Evolutionary conservation across 2,113 vertebrate species (phyloP), one percentile per base, ranked within the genome.

Genomic region (Apistogramma diplotaenia): DNA sequence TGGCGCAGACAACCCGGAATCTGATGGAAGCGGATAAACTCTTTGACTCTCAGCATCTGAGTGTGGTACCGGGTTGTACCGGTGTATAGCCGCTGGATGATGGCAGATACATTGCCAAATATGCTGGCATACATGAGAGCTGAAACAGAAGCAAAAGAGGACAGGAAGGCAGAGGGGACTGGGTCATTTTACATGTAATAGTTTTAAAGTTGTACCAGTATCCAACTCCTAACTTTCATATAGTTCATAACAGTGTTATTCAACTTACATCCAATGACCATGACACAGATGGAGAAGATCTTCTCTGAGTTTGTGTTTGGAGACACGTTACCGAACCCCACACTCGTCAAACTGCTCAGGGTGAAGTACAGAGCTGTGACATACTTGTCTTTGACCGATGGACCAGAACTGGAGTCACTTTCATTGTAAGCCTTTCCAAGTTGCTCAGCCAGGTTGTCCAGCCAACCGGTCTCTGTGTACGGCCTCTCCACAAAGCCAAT

Each of bases 291-390:
- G 87, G 98, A 99, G 95, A 99, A 99, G 91, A 99, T 96, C 96
- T 99, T 99, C 94, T 99, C 98, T 0, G 98, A 99, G 94, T 99
- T 99, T 92, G 98, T 99, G 93, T 99, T 99, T 83, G 98, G 98
- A 0, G 98, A 99, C 58, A 99, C 97, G 0, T 99, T 99, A 27
- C 98, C 98, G 0, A 99, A 99, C 5, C 98, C 98, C 51, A 99
- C 98, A 0, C 98, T 99, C 46, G 98, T 99, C 92, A 99, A 95
- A 89, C 98, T 99, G 94, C 98, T 99, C 96, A 99, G 96, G 90
- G 98, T 99, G 94, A 99, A 99, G 95, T 99, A 99, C 35, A 99
- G 96, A 2, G 98, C 98, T 0, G 98, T 99, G 92, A 99, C 97
- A 0, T 99, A 99, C 90, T 99, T 99, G 93, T 99, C 98, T 93